A percentile compares a stretch with the other conserved stretches of the same genome.
phyloP scores from a whole-genome alignment of 2,113 vertebrate species.

The Paraplagusia blochii region DNA sequence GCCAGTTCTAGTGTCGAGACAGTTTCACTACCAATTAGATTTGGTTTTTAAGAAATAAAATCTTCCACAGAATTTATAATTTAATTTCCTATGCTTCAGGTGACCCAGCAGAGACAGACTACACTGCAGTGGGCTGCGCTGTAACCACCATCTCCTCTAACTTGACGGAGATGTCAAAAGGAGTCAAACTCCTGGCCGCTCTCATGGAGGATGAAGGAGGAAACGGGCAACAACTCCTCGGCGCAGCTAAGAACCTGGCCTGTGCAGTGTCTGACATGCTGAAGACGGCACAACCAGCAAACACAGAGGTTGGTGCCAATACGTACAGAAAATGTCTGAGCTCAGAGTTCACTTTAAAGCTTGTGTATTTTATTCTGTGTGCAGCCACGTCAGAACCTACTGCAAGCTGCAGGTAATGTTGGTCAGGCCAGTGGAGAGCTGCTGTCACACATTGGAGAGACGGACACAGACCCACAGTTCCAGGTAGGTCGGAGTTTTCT shows the following conservation, averaged over 20 bases:
- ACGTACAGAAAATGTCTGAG: background rate
- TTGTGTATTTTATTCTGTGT: background rate
- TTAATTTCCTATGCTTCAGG: slow-evolving; percentile 65
- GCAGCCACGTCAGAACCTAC: slow-evolving; percentile 92
- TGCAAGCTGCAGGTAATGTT: slow-evolving; percentile 94
- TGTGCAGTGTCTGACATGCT: slow-evolving; percentile 90
- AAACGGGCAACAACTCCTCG: slow-evolving; percentile 88
- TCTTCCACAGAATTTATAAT: background rate
- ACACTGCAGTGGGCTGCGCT: slow-evolving; percentile 93
- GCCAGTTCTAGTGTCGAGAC: too few relatives aligned
- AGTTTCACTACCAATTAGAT: too few relatives aligned
- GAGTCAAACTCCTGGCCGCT: slow-evolving; percentile 90
- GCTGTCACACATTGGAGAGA: slow-evolving; percentile 94
- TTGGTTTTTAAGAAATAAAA: too few relatives aligned
- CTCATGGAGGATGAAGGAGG: slow-evolving; percentile 94
- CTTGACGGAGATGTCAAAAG: slow-evolving; percentile 98
- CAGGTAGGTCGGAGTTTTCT: slow-evolving; percentile 76
- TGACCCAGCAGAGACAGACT: slow-evolving; percentile 95
- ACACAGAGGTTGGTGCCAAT: slow-evolving; percentile 77
- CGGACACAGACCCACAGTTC: slow-evolving; percentile 90
- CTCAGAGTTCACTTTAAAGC: background rate
- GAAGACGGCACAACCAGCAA: slow-evolving; percentile 91
- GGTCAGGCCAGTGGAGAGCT: slow-evolving; percentile 93
- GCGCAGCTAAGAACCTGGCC: slow-evolving; percentile 91
- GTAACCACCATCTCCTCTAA: slow-evolving; percentile 98